Evolutionary conservation across 2,888 invertebrate genomes (phyloP).

Genomic region (Caenorhabditis macrosperma): DNA sequence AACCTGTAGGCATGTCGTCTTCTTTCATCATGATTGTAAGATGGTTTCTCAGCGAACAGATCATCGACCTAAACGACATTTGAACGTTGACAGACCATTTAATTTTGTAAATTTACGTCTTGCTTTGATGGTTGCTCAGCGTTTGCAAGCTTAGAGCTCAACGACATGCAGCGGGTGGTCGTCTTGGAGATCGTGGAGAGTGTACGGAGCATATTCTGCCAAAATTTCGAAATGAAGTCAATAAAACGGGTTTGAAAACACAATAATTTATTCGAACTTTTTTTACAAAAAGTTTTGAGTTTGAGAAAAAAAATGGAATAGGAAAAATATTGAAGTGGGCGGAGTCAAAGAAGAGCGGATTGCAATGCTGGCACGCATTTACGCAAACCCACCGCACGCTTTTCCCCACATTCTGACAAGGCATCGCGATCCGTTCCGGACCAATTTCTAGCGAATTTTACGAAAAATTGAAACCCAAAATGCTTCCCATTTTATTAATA

Average conservation of each 20-base stretch:
- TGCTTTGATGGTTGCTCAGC: constrained; percentile 56
- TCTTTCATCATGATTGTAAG: constrained; percentile 17
- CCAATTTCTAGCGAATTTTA: not conserved
- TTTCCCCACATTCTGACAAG: not conserved
- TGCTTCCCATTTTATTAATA: too few species aligned
- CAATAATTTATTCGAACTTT: not conserved
- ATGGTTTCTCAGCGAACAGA: constrained; percentile 61
- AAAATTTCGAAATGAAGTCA: not conserved
- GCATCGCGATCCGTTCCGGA: not conserved
- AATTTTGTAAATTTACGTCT: constrained; percentile 28
- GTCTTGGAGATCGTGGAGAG: constrained; percentile 48
- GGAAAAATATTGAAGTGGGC: constrained; percentile 13
- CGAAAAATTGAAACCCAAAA: too few species aligned
- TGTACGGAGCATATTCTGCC: constrained; percentile 59
- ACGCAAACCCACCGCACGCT: constrained; percentile 40
- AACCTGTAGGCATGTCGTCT: constrained; percentile 58
- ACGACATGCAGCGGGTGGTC: constrained; percentile 49
- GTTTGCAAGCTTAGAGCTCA: constrained; percentile 30
- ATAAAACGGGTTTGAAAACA: not conserved
- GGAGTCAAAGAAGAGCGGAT: constrained; percentile 21
- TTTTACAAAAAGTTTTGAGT: not conserved
- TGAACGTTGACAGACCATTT: not conserved
- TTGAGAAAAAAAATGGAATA: not conserved
- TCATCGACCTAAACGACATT: constrained; percentile 46
- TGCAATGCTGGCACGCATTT: constrained; percentile 37